Evolutionary conservation across 2,888 invertebrate genomes (phyloP).

Genomic region (Candidula unifasciata): DNA sequence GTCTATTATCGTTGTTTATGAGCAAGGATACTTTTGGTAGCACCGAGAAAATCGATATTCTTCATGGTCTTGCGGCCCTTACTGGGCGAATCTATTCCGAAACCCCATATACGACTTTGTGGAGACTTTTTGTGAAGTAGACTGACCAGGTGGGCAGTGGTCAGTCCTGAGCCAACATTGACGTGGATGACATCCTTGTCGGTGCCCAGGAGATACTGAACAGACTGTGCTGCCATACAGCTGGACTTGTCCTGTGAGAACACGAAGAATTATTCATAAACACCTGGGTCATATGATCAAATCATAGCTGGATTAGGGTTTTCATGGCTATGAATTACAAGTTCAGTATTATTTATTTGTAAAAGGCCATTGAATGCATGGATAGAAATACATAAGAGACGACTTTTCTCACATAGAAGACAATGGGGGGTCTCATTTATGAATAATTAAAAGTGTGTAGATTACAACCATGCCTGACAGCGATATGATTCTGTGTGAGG

Average conservation of each 20-base stretch:
- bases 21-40: conserved; percentile 71
- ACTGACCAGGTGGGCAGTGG: conserved; percentile 74
- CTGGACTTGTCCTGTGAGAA: conserved; percentile 75
- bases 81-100: conserved; percentile 63
- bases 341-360: no score
- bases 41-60: conserved; percentile 70
- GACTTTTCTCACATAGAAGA: no score
- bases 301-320: neutral
- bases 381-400: no score
- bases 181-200: conserved; percentile 76
- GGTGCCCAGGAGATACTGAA: conserved; percentile 71
- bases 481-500: no score
- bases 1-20: no score
- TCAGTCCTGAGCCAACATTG: conserved; percentile 73
- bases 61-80: conserved; percentile 59
- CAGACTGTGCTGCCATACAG: conserved; percentile 73
- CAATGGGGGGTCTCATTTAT: no score
- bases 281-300: neutral
- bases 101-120: conserved; percentile 68
- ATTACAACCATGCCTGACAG: no score
- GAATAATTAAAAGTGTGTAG: no score
- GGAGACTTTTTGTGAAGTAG: conserved; percentile 63
- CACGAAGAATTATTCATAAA: neutral
- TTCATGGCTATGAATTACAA: neutral
- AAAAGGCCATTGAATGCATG: no score